Base-by-base conservation (phyloP, 2,797 vertebrate genomes). In the Eulemur rubriventer region DNA sequence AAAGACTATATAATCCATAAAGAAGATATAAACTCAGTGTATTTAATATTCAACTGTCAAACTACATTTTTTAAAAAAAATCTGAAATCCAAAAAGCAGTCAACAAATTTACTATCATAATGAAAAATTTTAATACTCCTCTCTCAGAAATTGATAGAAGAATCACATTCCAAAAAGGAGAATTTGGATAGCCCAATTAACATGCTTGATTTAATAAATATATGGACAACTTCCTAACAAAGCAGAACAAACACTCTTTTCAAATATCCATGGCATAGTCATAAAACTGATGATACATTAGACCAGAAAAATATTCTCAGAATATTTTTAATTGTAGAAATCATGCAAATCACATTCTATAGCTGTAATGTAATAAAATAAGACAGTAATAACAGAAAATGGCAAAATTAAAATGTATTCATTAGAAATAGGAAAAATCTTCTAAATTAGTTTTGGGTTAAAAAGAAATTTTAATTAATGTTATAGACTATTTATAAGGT, bases 201-300 rank as follows among this genome's bases (percentile, higher is more conserved):
- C 20, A 95, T 13, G n/a, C 30, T 50, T 81, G 57, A 93, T 78
- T 89, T 93, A 55, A 94, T 84, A 95, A 96, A 70, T 91, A 93
- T 33, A 43, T 72, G 33, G 41, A 87, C 59, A 96, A 82, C 30
- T 93, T 82, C 72, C 8, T 80, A 89, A 97, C 8, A 95, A 95
- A 89, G 63, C 28, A 92, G 61, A 96, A 92, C 69, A 88, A 97
- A 91, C 16, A 90, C 80, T 52, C 16, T 81, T 96, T 92, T 86
- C 57, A 72, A 92, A 79, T 85, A 82, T 17, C 30, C 14, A 8
- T 46, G 20, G 72, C 82, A 46, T 11, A 43, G 65, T 88, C 80
- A 67, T 83, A 82, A 88, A 59, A 65, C 2, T 38, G 38, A 72
- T 69, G 52, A 59, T 59, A 69, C 59, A 89, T 38, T 43, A 80